Conservation (phyloP, 2,113 vertebrate species). For the Phoxinus phoxinus region DNA sequence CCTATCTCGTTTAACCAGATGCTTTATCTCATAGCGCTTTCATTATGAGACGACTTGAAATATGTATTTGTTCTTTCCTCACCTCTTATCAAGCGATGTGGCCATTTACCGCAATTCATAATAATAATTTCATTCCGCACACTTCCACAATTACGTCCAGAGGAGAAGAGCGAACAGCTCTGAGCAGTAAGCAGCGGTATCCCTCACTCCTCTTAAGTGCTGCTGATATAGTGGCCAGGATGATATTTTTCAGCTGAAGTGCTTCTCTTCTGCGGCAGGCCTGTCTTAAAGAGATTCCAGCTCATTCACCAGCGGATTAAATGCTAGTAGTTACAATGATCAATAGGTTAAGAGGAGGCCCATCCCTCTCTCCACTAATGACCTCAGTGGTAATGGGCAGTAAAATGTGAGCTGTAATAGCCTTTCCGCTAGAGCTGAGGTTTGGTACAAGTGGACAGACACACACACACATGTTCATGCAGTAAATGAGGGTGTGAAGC, state of each 20-base stretch:
- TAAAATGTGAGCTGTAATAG: conserved; percentile 96
- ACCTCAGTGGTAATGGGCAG: conserved; percentile 99
- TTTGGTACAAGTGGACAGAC: conserved; percentile 33
- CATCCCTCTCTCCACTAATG: conserved; percentile 98
- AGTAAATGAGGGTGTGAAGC: conserved; percentile 44
- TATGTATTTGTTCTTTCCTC: conserved; percentile 27
- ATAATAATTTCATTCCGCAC: conserved; percentile 62
- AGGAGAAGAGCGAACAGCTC: conserved; percentile 68
- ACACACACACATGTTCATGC: conserved; percentile 21
- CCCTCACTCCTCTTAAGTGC: conserved; percentile 70
- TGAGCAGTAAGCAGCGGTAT: conserved; percentile 67
- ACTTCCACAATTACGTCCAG: conserved; percentile 64
- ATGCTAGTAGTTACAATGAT: conserved; percentile 99
- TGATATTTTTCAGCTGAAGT: conserved; percentile 84
- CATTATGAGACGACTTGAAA: conserved; percentile 4
- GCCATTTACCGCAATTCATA: conserved; percentile 39
- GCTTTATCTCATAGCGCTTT: neutral
- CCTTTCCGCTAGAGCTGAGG: conserved; percentile 72
- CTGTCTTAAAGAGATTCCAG: conserved; percentile 86
- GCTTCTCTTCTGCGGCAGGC: conserved; percentile 66
- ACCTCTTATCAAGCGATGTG: conserved; percentile 16
- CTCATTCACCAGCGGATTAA: conserved; percentile 97
- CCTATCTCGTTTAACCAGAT: conserved; percentile 12
- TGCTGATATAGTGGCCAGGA: conserved; percentile 79
- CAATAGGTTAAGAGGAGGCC: conserved; percentile 99